These are phyloP conservation scores for Pimpla rufipes DNA, from an alignment of 2,888 invertebrate species.

Conservation along the genomic window DNA sequence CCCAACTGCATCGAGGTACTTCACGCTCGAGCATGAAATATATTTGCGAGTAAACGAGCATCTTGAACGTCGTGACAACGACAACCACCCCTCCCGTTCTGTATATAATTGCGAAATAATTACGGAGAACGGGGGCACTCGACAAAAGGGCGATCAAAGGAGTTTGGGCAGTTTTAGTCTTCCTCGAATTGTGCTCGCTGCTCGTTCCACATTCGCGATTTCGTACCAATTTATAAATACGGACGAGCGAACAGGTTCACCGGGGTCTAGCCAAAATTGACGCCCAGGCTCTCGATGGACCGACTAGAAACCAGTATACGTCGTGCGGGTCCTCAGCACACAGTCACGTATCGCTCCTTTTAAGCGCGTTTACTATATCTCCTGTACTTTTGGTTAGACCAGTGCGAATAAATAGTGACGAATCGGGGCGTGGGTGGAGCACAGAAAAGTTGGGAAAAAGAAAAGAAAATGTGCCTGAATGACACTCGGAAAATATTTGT, in stretches of 20 bases:
- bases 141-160: not conserved
- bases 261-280: constrained; percentile 53
- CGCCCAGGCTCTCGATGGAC: constrained; percentile 24
- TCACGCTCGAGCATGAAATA: constrained; percentile 14
- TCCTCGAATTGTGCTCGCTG: constrained; percentile 1
- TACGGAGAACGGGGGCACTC: constrained; percentile 2
- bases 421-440: constrained; percentile 58
- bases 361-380: constrained; percentile 37
- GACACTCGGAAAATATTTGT: not conserved
- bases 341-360: constrained; percentile 69
- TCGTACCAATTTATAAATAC: constrained; percentile 54
- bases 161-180: constrained; percentile 2
- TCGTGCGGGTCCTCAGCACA: not conserved
- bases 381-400: not conserved
- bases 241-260: constrained; percentile 45
- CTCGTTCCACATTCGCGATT: constrained; percentile 42
- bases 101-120: constrained; percentile 25
- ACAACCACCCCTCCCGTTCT: not conserved
- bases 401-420: constrained; percentile 10
- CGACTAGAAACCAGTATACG: constrained; percentile 36
- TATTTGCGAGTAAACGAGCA: constrained; percentile 19
- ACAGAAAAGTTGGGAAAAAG: constrained; percentile 54
- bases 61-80: not conserved
- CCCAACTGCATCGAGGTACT: not conserved
- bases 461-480: not conserved